Evolutionary conservation across 2,797 vertebrate genomes (phyloP).

Genomic region (Dendrocincla tyrannina): DNA sequence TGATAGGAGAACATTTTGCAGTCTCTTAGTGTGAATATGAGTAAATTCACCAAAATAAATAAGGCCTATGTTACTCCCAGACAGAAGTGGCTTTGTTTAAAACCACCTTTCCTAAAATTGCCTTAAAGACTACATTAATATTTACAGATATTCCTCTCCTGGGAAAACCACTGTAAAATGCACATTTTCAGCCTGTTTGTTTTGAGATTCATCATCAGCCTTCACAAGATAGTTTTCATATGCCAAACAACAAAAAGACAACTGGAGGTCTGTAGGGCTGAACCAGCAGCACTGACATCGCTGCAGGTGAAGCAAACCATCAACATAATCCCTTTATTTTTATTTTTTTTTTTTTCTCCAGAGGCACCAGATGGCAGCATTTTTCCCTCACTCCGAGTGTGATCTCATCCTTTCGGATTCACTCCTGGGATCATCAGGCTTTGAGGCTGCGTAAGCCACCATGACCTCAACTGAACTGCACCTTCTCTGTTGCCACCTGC

Average conservation of each 20-base stretch:
- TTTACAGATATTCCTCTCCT: neutral
- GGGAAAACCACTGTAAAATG: neutral
- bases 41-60: neutral
- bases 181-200: neutral
- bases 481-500: neutral
- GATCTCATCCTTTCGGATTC: conserved; percentile 26
- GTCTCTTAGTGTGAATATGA: neutral
- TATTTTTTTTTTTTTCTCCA: neutral
- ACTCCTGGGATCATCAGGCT: neutral
- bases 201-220: neutral
- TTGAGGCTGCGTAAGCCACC: neutral
- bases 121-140: neutral
- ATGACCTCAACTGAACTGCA: conserved; percentile 7
- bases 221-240: neutral
- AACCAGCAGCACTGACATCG: neutral
- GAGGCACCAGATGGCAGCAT: conserved; percentile 65
- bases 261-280: neutral
- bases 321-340: neutral
- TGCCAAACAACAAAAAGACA: neutral
- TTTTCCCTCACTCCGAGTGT: neutral
- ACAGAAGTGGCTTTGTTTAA: neutral
- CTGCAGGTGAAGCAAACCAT: neutral
- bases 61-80: neutral
- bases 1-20: neutral
- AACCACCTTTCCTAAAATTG: neutral